These are phyloP conservation scores for Gryllus bimaculatus DNA, from an alignment of 1,140 invertebrate species.

Conservation along the genomic window DNA sequence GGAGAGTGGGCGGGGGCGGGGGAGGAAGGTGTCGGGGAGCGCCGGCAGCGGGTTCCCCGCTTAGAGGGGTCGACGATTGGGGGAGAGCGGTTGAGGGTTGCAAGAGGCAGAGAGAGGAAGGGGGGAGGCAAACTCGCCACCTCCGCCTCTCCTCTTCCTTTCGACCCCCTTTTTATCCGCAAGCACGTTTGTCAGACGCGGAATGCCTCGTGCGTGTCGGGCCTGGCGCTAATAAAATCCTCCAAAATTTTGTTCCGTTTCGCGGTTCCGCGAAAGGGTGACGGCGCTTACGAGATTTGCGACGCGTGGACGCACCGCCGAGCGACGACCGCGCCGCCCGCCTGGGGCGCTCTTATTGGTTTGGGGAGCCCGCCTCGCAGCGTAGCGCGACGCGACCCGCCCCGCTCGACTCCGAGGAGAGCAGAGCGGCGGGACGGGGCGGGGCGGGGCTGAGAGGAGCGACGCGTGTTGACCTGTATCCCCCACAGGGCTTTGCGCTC, in stretches of 20 bases:
- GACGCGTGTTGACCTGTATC: no score
- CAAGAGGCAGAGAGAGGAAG: background rate
- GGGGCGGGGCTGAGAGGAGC: no score
- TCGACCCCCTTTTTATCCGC: background rate
- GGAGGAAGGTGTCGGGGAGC: no score
- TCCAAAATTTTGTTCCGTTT: background rate
- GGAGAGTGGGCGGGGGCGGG: no score
- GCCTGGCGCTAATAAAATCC: background rate
- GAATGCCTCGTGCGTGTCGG: background rate
- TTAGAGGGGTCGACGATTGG: no score
- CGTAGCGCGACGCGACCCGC: no score
- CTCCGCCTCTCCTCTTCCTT: background rate
- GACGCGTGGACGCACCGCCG: background rate
- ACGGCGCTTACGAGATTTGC: background rate
- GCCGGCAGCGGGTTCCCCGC: no score
- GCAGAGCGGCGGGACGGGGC: no score
- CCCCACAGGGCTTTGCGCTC: no score
- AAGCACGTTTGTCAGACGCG: conserved; percentile 2
- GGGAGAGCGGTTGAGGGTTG: background rate
- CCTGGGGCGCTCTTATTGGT: background rate
- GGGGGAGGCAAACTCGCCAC: no score
- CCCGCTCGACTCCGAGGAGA: no score
- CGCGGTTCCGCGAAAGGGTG: background rate
- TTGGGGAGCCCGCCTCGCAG: background rate
- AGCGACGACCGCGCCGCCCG: background rate